phyloP scores from a whole-genome alignment of 2,113 vertebrate species.

The Trematocara zebra region DNA sequence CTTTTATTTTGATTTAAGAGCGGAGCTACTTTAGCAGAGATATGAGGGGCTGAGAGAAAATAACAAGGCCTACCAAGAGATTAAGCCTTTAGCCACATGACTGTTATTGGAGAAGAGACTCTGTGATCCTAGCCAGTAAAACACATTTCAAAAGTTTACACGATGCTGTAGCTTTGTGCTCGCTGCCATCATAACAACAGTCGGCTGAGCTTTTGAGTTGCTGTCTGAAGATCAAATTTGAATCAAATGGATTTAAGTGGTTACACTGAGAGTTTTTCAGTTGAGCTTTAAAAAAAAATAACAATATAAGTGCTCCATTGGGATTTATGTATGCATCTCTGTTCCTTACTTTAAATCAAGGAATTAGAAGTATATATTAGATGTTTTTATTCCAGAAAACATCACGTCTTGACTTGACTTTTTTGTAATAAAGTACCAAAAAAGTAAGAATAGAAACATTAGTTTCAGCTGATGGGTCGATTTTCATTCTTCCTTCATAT shows the following conservation, averaged over 20 bases:
- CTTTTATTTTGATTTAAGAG: conserved; percentile 44
- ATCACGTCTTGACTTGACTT: background rate
- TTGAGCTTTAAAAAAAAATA: background rate
- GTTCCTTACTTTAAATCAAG: background rate
- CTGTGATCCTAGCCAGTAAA: conserved; percentile 16
- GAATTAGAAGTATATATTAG: background rate
- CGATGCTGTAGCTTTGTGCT: background rate
- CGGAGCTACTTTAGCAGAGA: conserved; percentile 18
- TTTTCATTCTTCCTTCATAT: conserved; percentile 2
- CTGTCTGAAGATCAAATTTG: background rate
- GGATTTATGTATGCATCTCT: background rate
- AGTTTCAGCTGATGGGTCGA: background rate
- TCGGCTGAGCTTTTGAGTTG: background rate
- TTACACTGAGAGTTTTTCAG: background rate
- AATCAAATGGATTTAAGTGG: background rate
- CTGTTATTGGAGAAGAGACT: conserved; percentile 18
- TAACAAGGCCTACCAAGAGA: conserved; percentile 30
- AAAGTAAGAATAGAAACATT: background rate
- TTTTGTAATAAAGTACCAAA: background rate
- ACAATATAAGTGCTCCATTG: background rate
- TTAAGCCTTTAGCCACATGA: conserved; percentile 27
- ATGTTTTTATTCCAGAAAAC: background rate
- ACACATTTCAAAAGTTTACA: conserved; percentile 12
- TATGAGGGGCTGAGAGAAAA: conserved; percentile 9
- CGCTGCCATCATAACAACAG: background rate